phyloP scores from a whole-genome alignment of 2,888 invertebrate species.

The Suillia variegata region DNA sequence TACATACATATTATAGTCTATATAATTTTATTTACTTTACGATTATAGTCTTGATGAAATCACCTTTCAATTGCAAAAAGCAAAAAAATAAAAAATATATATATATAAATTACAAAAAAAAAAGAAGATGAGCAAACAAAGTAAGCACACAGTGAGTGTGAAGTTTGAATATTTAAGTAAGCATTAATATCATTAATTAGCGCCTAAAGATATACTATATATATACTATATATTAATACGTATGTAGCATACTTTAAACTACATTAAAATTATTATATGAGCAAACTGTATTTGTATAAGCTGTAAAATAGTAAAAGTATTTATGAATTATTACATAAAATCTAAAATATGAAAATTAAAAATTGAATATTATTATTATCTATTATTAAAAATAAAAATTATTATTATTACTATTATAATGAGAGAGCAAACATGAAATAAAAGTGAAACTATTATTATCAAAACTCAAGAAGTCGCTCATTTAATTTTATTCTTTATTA shows the following conservation, averaged over 20 bases:
- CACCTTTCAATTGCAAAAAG: too few relatives aligned
- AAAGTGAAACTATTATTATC: slow-evolving; percentile 25
- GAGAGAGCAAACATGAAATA: slow-evolving; percentile 17
- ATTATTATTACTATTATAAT: slow-evolving; percentile 15
- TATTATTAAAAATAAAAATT: neutral
- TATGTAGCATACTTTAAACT: neutral
- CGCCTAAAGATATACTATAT: neutral
- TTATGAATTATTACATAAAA: slow-evolving; percentile 9
- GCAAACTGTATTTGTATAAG: neutral
- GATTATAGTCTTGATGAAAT: too few relatives aligned
- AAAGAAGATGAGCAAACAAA: neutral
- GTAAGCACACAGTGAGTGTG: neutral
- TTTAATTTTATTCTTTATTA: neutral
- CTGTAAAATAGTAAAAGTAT: neutral
- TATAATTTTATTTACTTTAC: too few relatives aligned
- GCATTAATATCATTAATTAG: slow-evolving; percentile 1
- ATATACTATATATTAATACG: neutral
- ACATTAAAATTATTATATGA: neutral
- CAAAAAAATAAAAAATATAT: neutral
- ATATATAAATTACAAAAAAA: neutral
- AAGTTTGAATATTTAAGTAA: neutral
- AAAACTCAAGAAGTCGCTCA: slow-evolving; percentile 9
- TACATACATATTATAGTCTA: too few relatives aligned
- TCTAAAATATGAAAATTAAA: slow-evolving; percentile 19
- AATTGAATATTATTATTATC: neutral